phyloP scores from a whole-genome alignment of 2,113 vertebrate species.

The Rhea pennata region DNA sequence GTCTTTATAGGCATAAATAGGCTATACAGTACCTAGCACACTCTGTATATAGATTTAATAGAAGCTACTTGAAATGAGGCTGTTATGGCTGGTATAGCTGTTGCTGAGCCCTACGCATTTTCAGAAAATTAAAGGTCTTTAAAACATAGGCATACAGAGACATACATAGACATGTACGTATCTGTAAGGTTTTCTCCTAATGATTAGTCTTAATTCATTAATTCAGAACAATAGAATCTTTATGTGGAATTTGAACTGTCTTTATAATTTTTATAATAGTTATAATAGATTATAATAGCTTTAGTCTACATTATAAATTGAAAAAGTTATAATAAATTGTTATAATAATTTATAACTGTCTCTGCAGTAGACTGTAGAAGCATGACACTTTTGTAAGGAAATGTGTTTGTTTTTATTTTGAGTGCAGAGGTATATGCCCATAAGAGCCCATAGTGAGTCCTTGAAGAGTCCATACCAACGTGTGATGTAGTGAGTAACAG shows the following conservation, averaged over 20 bases:
- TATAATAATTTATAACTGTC: not conserved
- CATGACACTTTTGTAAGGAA: not conserved
- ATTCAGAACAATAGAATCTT: not conserved
- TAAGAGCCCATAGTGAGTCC: not conserved
- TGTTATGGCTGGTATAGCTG: not conserved
- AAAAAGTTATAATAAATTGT: not conserved
- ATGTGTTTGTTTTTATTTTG: conserved; percentile 14
- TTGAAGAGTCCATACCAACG: not conserved
- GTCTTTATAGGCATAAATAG: not conserved
- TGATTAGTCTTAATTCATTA: not conserved
- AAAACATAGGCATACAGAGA: not conserved
- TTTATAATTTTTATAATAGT: not conserved
- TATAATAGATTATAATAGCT: not conserved
- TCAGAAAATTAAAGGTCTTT: not conserved
- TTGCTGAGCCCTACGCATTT: not conserved
- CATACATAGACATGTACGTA: not conserved
- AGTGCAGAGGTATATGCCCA: not conserved
- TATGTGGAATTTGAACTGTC: not conserved
- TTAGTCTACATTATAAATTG: conserved; percentile 14
- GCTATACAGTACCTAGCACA: not conserved
- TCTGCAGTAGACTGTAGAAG: not conserved
- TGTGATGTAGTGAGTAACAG: conserved; percentile 6
- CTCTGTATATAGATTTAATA: not conserved
- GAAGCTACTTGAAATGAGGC: conserved; percentile 1
- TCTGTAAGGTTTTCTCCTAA: not conserved